phyloP scores from a whole-genome alignment of 64 coral and sea anemone genomes.

The Montipora capricornis region DNA sequence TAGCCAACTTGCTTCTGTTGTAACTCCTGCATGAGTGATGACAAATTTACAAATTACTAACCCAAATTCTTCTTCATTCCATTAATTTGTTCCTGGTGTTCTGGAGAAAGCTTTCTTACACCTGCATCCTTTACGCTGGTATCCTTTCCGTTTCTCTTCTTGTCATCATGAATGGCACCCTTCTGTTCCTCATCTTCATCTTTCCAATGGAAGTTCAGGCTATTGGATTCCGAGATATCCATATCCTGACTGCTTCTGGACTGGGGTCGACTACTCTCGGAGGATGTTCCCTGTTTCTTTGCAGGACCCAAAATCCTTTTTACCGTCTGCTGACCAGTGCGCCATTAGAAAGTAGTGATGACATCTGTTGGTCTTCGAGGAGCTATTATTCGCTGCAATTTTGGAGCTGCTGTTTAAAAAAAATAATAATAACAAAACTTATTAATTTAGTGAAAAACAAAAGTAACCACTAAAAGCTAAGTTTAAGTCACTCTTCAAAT shows the following conservation, averaged over 20 bases:
- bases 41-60: not conserved
- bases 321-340: constrained; percentile 85
- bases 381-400: constrained; percentile 80
- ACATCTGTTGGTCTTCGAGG: constrained; percentile 60
- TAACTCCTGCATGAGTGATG: too few species aligned
- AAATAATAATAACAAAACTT: not conserved
- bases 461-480: too few species aligned
- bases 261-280: constrained; percentile 44
- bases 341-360: constrained; percentile 85
- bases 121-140: not conserved
- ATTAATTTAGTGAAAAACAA: not conserved
- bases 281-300: constrained; percentile 40
- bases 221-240: constrained; percentile 20
- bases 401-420: constrained; percentile 41
- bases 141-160: not conserved
- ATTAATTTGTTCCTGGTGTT: not conserved
- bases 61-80: constrained; percentile 16
- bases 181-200: constrained; percentile 23
- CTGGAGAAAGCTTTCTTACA: constrained; percentile 5
- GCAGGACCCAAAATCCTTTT: constrained; percentile 81
- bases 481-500: too few species aligned
- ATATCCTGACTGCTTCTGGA: constrained; percentile 63
- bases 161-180: not conserved
- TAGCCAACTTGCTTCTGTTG: too few species aligned
- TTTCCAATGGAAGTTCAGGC: constrained; percentile 69